These are phyloP conservation scores for Pediacus dermestoides DNA, from an alignment of 2,888 invertebrate genomes.

Conservation along the genomic window DNA sequence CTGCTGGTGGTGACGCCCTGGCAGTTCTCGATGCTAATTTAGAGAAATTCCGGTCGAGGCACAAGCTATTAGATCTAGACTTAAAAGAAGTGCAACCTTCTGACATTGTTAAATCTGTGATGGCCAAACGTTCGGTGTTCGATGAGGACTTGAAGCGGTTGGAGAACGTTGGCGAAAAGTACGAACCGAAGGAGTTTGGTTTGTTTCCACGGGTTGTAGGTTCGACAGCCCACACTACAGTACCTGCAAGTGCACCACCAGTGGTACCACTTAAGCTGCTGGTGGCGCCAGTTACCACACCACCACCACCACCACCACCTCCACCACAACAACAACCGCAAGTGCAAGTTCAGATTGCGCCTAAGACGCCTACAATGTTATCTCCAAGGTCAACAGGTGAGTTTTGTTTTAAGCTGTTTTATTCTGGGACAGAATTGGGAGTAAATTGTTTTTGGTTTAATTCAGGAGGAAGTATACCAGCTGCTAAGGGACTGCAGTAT, in stretches of 20 bases:
- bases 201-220: constrained; percentile 34
- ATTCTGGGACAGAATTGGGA: neutral
- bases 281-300: constrained; percentile 21
- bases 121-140: constrained; percentile 90
- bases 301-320: constrained; percentile 26
- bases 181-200: constrained; percentile 64
- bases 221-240: neutral
- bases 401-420: no score
- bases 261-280: constrained; percentile 12
- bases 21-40: constrained; percentile 55
- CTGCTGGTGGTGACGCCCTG: constrained; percentile 54
- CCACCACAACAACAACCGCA: constrained; percentile 15
- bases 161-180: constrained; percentile 81
- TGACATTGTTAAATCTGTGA: constrained; percentile 86
- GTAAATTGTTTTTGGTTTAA: neutral
- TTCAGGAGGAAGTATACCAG: no score
- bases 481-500: constrained; percentile 64
- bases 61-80: constrained; percentile 75
- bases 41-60: constrained; percentile 59
- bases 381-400: constrained; percentile 44
- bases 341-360: constrained; percentile 17
- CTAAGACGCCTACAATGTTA: constrained; percentile 45
- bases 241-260: neutral
- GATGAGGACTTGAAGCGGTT: constrained; percentile 93
- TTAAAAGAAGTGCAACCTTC: constrained; percentile 71